Percentiles rank a stretch among this genome's conserved stretches.
These are phyloP conservation scores for Rhagologus leucostigma DNA, from an alignment of 2,113 vertebrate species.

Conservation along the genomic window DNA sequence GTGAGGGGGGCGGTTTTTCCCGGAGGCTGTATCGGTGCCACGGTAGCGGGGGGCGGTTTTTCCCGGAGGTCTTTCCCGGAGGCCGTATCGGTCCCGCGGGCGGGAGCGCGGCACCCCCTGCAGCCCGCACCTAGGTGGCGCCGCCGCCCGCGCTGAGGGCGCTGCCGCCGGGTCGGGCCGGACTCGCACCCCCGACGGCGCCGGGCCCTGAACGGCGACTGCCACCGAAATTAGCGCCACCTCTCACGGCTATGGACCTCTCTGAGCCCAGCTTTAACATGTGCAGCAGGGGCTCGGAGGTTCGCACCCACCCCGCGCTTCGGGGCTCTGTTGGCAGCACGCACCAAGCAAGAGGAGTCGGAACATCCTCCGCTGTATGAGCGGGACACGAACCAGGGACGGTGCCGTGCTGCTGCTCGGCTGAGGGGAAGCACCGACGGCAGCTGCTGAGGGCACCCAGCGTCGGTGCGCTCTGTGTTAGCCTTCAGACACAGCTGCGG, in stretches of 20 bases:
- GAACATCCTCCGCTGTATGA: neutral
- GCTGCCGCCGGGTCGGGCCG: neutral
- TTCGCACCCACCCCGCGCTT: neutral
- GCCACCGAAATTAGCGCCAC: fast-evolving
- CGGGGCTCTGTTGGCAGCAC: fast-evolving
- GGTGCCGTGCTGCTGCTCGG: neutral
- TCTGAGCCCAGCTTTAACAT: fast-evolving
- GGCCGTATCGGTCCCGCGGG: too few species aligned
- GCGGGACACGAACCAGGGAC: fast-evolving
- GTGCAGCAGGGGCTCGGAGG: neutral
- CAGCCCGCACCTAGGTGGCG: neutral
- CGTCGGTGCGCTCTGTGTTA: fast-evolving
- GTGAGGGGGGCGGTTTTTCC: neutral
- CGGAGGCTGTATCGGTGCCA: neutral
- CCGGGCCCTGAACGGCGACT: fast-evolving
- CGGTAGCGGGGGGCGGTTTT: fast-evolving
- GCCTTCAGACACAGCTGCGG: neutral
- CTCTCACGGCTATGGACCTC: fast-evolving
- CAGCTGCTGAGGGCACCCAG: neutral
- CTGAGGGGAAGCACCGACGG: neutral
- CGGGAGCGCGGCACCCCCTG: neutral
- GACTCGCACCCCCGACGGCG: fast-evolving
- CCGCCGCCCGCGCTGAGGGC: neutral
- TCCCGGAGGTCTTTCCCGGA: neutral
- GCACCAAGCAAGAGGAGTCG: neutral